Base-by-base conservation (phyloP, 2,797 vertebrate species). In the Halcyon chelicuti region DNA sequence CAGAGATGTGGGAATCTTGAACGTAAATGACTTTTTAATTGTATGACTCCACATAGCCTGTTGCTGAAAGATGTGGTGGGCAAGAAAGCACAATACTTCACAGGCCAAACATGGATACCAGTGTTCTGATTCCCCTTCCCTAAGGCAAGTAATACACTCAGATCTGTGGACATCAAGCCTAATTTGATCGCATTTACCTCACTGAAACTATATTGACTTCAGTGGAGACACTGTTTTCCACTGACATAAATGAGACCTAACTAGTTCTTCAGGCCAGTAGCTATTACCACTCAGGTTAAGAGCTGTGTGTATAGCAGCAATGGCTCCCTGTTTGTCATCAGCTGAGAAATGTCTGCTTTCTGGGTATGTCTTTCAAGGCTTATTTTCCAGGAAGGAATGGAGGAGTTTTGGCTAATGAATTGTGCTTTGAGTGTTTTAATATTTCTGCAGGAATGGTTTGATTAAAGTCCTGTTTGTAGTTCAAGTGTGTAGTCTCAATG, bases 141-240 rank as follows among this genome's bases (percentile, higher is more conserved):
- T 58, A 42, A 92, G 94, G 93, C 92, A 77, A 94, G 74, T 87
- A 95, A 96, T 96, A 93, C 88, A 74, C 95, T 94, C 76, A 96
- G 88, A 74, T 90, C 82, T 95, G 95, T 79, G 91, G 94, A 93
- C 92, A 89, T 82, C 4, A 15, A 95, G 95, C 77, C 90, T 95
- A 94, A 97, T 95, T 95, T 95, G 94, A 96, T 96, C 86, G n/a
- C 80, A 47, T 71, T 92, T 88, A 95, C 88, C 94, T 78, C 71
- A 51, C 72, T 75, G 90, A 92, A 97, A 87, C 90, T 87, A 54
- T 95, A 93, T 93, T 94, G 94, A 96, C 94, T 95, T 93, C 72
- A 1, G 93, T 72, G 84, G 57, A 96, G 80, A 90, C 84, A 77
- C 94, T 87, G 95, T 67, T 94, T 96, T 87, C 74, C 78, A 71